Evolutionary conservation across 1,140 invertebrate genomes (phyloP).

Genomic region (Drosophila biarmipes): DNA sequence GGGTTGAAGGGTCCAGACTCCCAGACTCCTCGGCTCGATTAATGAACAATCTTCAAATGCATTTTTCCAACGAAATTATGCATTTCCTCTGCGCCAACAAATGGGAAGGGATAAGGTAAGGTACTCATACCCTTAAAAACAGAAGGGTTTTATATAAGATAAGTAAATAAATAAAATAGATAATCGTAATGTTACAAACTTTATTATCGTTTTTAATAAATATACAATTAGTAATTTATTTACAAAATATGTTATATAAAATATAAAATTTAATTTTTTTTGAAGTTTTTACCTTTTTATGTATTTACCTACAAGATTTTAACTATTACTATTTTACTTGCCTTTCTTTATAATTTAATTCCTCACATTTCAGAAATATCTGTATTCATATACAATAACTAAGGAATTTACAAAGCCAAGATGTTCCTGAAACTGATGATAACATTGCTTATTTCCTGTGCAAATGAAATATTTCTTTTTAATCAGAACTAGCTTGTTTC

Average conservation of each 20-base stretch:
- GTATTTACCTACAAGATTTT: too few species aligned
- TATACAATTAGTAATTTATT: too few species aligned
- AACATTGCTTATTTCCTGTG: neutral
- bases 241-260: too few species aligned
- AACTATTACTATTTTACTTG: neutral
- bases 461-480: neutral
- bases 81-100: constrained; percentile 52
- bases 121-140: neutral
- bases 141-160: too few species aligned
- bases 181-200: too few species aligned
- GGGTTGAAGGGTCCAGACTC: constrained; percentile 35
- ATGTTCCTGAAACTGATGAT: neutral
- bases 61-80: constrained; percentile 61
- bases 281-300: too few species aligned
- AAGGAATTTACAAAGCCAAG: neutral
- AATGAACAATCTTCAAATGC: constrained; percentile 52
- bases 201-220: too few species aligned
- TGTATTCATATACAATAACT: neutral
- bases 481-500: neutral
- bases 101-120: neutral
- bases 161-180: too few species aligned
- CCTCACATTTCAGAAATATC: neutral
- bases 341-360: neutral
- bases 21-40: constrained; percentile 41
- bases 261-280: too few species aligned